These are phyloP conservation scores for Dryobates pubescens DNA, from an alignment of 2,797 vertebrate genomes.

Conservation along the genomic window DNA sequence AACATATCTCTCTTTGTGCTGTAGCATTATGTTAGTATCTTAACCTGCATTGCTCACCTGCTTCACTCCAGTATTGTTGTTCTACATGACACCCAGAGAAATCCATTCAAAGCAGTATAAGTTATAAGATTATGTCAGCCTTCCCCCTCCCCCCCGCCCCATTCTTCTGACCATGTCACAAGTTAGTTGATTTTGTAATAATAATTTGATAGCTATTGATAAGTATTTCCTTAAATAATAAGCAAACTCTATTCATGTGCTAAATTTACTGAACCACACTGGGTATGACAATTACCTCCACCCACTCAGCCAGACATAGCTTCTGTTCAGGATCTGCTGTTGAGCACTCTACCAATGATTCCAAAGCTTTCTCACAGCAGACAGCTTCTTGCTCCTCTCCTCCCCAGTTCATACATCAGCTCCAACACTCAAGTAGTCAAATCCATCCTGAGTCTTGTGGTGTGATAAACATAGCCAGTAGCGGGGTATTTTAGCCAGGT, in stretches of 20 bases:
- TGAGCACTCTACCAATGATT: neutral
- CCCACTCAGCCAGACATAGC: neutral
- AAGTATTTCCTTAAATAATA: neutral
- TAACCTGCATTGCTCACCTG: neutral
- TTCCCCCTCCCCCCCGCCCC: neutral
- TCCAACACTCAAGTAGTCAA: neutral
- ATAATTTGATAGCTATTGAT: neutral
- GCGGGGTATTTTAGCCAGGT: neutral
- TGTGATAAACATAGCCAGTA: neutral
- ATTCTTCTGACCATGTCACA: neutral
- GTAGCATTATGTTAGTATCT: neutral
- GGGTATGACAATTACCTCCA: neutral
- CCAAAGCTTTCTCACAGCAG: neutral
- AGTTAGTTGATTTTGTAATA: neutral
- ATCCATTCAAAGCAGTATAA: neutral
- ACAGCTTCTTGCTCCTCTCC: neutral
- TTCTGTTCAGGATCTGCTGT: neutral
- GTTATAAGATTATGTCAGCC: neutral
- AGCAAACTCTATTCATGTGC: neutral
- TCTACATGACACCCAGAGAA: neutral
- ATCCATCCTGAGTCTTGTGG: neutral
- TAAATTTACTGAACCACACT: neutral
- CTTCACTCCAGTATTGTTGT: neutral
- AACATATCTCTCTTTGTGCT: neutral
- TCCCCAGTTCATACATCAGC: neutral